Conservation (phyloP, 2,888 invertebrate species). For the Harmothoe impar region DNA sequence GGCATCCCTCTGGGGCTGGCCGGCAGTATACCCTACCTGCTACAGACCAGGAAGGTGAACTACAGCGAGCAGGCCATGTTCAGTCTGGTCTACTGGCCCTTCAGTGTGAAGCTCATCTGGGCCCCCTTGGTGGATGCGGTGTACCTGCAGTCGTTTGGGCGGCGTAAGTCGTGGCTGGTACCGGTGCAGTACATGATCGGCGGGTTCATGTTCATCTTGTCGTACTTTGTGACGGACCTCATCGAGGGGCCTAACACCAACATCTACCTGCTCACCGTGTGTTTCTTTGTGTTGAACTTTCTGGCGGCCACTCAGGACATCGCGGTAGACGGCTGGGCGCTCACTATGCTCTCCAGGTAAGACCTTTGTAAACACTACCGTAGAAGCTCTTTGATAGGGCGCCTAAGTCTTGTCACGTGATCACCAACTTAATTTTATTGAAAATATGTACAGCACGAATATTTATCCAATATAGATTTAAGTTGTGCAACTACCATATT, state of each 20-base stretch:
- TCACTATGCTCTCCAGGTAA: constrained; percentile 97
- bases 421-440: too few relatives aligned
- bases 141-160: constrained; percentile 91
- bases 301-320: constrained; percentile 99
- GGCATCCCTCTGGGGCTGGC: constrained; percentile 96
- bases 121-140: constrained; percentile 98
- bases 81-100: constrained; percentile 96
- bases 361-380: background rate
- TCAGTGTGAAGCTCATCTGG: constrained; percentile 95
- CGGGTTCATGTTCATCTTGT: constrained; percentile 93
- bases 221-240: constrained; percentile 87
- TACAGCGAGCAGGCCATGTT: constrained; percentile 93
- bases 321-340: constrained; percentile 99
- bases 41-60: constrained; percentile 95
- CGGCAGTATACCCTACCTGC: constrained; percentile 96
- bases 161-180: constrained; percentile 94
- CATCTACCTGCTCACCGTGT: constrained; percentile 87
- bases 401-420: too few relatives aligned
- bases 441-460: too few relatives aligned
- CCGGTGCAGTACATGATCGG: constrained; percentile 96
- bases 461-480: too few relatives aligned
- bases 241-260: constrained; percentile 86
- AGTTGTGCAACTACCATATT: too few relatives aligned
- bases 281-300: constrained; percentile 96
- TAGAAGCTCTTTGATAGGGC: too few relatives aligned